phyloP scores from a whole-genome alignment of 1,140 invertebrate species.

The Orius insidiosus region DNA sequence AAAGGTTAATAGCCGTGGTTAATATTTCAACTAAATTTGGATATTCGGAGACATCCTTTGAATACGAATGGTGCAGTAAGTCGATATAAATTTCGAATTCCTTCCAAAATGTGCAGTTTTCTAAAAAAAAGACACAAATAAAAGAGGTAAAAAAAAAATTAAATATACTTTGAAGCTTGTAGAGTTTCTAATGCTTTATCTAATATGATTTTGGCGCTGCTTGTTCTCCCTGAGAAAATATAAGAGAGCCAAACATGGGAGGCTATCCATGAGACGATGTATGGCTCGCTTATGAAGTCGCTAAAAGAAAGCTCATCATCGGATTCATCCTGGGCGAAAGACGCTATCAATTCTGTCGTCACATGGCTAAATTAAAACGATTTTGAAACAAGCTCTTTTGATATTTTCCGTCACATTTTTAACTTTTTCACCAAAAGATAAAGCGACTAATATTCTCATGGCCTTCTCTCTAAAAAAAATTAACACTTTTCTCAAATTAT shows the following conservation, averaged over 20 bases:
- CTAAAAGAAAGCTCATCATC: slow-evolving; percentile 2
- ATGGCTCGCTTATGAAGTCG: slow-evolving; percentile 16
- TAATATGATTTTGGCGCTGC: too few relatives aligned
- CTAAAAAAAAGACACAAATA: background rate
- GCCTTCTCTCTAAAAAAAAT: slow-evolving; percentile 14
- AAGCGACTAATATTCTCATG: slow-evolving; percentile 14
- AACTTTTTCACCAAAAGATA: slow-evolving; percentile 21
- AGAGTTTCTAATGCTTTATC: too few relatives aligned
- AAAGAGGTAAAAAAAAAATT: background rate
- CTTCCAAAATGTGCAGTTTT: too few relatives aligned
- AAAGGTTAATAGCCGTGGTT: slow-evolving; percentile 26
- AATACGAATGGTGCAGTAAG: background rate
- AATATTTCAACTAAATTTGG: slow-evolving; percentile 2
- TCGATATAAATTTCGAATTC: too few relatives aligned
- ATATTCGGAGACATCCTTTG: background rate
- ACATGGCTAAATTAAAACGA: slow-evolving; percentile 22
- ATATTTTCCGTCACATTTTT: slow-evolving; percentile 10
- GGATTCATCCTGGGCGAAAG: background rate
- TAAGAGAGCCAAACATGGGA: slow-evolving; percentile 32
- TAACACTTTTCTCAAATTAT: background rate
- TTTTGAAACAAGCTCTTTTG: background rate
- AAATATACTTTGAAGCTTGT: too few relatives aligned
- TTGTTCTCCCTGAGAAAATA: too few relatives aligned
- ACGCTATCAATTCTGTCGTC: slow-evolving; percentile 17
- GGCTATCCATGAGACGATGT: slow-evolving; percentile 32